phyloP scores from a whole-genome alignment of 2,113 vertebrate genomes.

The Natator depressus region DNA sequence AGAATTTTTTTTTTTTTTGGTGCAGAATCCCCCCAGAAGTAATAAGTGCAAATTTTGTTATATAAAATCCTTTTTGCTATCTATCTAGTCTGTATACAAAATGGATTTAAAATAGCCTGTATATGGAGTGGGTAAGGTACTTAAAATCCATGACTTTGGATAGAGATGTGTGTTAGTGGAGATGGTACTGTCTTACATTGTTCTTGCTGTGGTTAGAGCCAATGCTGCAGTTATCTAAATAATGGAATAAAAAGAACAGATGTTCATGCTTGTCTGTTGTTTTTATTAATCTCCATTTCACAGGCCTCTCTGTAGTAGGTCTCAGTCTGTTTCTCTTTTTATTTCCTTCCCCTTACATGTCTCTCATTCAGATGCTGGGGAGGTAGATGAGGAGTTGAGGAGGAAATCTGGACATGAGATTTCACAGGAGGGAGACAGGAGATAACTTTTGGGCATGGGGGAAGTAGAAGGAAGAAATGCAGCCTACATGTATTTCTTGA shows the following conservation, averaged over 20 bases:
- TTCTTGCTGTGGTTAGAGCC: neutral
- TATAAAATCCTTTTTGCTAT: neutral
- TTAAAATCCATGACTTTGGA: conserved; percentile 11
- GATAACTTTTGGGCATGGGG: neutral
- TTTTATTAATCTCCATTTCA: neutral
- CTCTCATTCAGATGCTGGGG: neutral
- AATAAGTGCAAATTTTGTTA: neutral
- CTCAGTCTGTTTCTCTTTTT: neutral
- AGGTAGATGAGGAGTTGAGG: neutral
- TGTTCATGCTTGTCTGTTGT: neutral
- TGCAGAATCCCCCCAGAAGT: too few species aligned
- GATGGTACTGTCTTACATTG: neutral
- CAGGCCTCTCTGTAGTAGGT: neutral
- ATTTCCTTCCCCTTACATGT: neutral
- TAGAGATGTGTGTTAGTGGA: neutral
- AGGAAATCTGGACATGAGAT: conserved; percentile 7
- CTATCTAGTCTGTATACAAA: neutral
- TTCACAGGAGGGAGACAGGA: conserved; percentile 5
- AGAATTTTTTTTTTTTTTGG: too few species aligned
- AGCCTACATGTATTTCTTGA: neutral
- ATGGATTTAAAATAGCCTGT: conserved; percentile 21
- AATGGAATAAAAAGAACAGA: conserved; percentile 8
- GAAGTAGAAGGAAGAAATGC: neutral
- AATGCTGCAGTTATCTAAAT: neutral
- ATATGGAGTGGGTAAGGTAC: conserved; percentile 3